phyloP scores from a whole-genome alignment of 2,888 invertebrate species.

The Thecocarcelia acutangulata region DNA sequence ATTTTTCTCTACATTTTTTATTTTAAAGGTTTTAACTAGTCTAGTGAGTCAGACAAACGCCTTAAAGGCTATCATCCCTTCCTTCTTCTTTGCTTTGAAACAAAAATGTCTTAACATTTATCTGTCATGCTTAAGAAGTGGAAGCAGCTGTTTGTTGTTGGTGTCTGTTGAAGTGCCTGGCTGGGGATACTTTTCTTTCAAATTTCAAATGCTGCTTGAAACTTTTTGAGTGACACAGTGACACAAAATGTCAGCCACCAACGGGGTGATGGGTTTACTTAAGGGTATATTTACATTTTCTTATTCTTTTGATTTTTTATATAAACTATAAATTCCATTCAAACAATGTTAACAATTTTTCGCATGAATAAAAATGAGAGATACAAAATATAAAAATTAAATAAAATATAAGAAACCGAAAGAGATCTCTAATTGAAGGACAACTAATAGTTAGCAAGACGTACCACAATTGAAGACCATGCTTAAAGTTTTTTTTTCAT shows the following conservation, averaged over 20 bases:
- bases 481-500: not conserved
- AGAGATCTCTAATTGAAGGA: no score
- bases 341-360: not conserved
- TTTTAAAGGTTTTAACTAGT: conserved; percentile 22
- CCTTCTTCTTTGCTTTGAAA: not conserved
- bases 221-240: conserved; percentile 68
- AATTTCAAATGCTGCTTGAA: conserved; percentile 56
- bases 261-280: conserved; percentile 57
- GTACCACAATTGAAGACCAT: not conserved
- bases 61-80: conserved; percentile 57
- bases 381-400: no score
- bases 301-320: not conserved
- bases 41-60: conserved; percentile 60
- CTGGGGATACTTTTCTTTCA: conserved; percentile 22
- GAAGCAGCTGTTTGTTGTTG: conserved; percentile 11
- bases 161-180: conserved; percentile 12
- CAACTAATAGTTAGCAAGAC: no score
- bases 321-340: not conserved
- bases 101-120: not conserved
- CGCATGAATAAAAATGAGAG: no score
- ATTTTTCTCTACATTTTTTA: conserved; percentile 2
- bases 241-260: conserved; percentile 69
- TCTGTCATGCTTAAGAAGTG: conserved; percentile 8
- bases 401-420: no score
- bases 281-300: conserved; percentile 11